Evolutionary conservation across 2,888 invertebrate species (phyloP).

Genomic region (Xestia ashworthii): DNA sequence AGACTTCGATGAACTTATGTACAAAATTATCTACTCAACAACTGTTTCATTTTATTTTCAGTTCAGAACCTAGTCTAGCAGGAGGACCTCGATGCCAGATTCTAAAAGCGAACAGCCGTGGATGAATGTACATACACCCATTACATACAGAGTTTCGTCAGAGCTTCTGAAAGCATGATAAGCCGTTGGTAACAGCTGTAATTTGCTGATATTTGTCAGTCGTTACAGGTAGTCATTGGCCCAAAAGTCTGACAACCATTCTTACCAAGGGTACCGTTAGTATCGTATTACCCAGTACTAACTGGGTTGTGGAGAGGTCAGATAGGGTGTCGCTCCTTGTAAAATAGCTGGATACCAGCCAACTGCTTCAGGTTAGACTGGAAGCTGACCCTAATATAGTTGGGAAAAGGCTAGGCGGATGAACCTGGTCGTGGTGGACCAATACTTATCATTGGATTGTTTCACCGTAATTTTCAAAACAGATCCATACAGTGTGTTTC

Average conservation of each 20-base stretch:
- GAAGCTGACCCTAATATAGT: not conserved
- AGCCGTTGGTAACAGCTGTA: not conserved
- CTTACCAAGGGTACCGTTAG: not conserved
- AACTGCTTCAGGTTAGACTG: not conserved
- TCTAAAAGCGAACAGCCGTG: no score
- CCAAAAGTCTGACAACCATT: not conserved
- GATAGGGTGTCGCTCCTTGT: not conserved
- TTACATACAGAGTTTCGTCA: no score
- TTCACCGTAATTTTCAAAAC: slow-evolving; percentile 10
- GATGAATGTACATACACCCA: no score
- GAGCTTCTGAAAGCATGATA: no score
- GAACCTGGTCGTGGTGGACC: no score
- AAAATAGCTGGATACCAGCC: not conserved
- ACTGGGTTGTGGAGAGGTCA: not conserved
- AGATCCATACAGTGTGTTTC: slow-evolving; percentile 10
- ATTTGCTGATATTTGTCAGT: not conserved
- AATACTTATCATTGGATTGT: not conserved
- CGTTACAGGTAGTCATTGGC: not conserved
- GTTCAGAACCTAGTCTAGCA: no score
- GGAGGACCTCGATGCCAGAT: no score
- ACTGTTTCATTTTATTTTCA: not conserved
- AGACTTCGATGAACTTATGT: not conserved
- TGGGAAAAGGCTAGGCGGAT: not conserved
- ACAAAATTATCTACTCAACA: not conserved
- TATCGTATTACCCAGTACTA: not conserved